These are phyloP conservation scores for Gnathonemus echidnorhynchus DNA, from an alignment of 2,113 vertebrate species.

Conservation along the genomic window DNA sequence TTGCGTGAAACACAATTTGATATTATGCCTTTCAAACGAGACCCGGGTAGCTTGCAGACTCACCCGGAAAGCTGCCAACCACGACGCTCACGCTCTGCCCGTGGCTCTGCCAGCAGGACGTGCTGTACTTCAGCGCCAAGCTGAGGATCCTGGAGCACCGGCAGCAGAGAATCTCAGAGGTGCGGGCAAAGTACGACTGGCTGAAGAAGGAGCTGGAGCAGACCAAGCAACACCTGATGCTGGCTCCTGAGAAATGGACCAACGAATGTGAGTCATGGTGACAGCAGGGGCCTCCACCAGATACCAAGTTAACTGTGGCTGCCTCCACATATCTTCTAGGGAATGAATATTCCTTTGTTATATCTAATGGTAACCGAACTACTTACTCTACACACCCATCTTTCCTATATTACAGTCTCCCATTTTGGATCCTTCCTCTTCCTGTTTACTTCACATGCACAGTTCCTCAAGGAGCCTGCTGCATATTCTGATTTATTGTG, in stretches of 20 bases:
- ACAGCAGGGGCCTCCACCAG: neutral
- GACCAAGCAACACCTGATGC: conserved; percentile 92
- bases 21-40: neutral
- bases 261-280: conserved; percentile 77
- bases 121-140: conserved; percentile 76
- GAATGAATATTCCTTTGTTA: neutral
- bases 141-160: conserved; percentile 85
- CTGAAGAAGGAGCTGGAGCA: conserved; percentile 91
- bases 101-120: conserved; percentile 57
- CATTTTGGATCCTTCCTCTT: neutral
- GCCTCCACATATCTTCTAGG: neutral
- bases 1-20: neutral
- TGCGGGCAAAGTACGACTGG: conserved; percentile 87
- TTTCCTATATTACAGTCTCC: neutral
- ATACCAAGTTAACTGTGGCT: neutral
- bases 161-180: conserved; percentile 89
- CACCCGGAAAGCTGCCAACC: neutral
- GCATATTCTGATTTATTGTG: neutral
- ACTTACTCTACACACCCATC: neutral
- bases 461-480: neutral
- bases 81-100: neutral
- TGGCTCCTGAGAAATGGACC: conserved; percentile 94
- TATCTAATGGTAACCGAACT: neutral
- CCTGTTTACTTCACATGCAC: neutral
- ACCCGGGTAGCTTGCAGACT: neutral